Evolutionary conservation across 1,140 invertebrate species (phyloP).

Genomic region (Leguminivora glycinivorella): DNA sequence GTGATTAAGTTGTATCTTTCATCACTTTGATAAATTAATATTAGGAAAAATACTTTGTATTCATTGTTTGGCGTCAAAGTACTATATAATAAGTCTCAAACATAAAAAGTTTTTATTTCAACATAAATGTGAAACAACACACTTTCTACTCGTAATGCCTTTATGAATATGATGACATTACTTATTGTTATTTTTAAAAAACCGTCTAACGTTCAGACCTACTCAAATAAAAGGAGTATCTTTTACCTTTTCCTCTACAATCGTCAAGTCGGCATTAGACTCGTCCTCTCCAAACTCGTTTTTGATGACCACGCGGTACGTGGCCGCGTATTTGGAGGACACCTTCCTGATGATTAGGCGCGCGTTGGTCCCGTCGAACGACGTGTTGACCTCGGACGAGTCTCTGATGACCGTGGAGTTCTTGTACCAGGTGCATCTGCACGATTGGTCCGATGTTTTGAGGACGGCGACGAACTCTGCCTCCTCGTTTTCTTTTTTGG

Average conservation of each 20-base stretch:
- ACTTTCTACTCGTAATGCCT: too few species aligned
- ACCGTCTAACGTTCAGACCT: too few species aligned
- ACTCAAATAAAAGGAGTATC: too few species aligned
- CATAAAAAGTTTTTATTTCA: too few species aligned
- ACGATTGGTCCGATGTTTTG: constrained; percentile 86
- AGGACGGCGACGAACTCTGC: constrained; percentile 88
- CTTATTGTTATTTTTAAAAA: too few species aligned
- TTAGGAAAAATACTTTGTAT: too few species aligned
- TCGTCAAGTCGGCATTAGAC: constrained; percentile 86
- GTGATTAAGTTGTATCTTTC: too few species aligned
- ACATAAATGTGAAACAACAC: too few species aligned
- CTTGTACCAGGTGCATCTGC: constrained; percentile 92
- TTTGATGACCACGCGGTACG: constrained; percentile 88
- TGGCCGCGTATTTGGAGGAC: constrained; percentile 85
- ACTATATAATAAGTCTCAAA: too few species aligned
- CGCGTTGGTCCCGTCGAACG: constrained; percentile 91
- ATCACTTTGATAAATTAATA: too few species aligned
- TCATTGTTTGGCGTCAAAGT: too few species aligned
- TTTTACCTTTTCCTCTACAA: constrained; percentile 82
- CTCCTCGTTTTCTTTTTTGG: constrained; percentile 84
- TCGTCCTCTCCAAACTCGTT: constrained; percentile 92
- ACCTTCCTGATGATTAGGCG: constrained; percentile 86
- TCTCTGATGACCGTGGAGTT: constrained; percentile 87
- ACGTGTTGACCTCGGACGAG: constrained; percentile 83
- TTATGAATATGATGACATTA: too few species aligned